Evolutionary conservation across 2,113 vertebrate genomes (phyloP).

Genomic region (Cranoglanis bouderius): DNA sequence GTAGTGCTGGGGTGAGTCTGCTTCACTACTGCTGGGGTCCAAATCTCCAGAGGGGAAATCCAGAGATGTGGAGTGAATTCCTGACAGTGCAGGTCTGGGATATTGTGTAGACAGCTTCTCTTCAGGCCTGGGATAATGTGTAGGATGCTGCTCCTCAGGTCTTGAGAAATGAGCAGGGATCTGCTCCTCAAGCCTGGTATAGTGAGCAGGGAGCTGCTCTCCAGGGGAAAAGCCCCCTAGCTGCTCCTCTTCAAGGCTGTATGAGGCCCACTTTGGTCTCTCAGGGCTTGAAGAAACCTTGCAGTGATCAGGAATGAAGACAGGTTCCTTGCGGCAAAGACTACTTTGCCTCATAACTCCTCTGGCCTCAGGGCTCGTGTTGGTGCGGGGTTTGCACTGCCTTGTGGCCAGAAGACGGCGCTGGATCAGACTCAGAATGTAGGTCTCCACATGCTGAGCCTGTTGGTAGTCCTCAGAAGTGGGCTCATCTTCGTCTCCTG

Average conservation of each 20-base stretch:
- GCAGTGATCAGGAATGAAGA: slow-evolving; percentile 55
- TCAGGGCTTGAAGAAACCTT: slow-evolving; percentile 60
- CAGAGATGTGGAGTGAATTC: slow-evolving; percentile 45
- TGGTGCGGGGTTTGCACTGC: slow-evolving; percentile 77
- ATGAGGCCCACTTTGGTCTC: slow-evolving; percentile 50
- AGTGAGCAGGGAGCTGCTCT: slow-evolving; percentile 40
- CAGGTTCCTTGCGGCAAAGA: slow-evolving; percentile 70
- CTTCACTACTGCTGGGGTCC: slow-evolving; percentile 65
- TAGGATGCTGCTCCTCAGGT: slow-evolving; percentile 37
- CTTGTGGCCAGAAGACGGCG: slow-evolving; percentile 69
- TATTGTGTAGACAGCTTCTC: slow-evolving; percentile 37
- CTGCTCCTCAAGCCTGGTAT: neutral
- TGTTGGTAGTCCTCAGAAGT: slow-evolving; percentile 60
- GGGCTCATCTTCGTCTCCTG: slow-evolving; percentile 46
- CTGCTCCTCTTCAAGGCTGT: slow-evolving; percentile 54
- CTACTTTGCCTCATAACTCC: slow-evolving; percentile 73
- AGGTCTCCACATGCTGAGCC: slow-evolving; percentile 75
- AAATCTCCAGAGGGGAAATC: slow-evolving; percentile 59
- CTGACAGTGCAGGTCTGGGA: slow-evolving; percentile 19
- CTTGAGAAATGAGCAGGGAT: slow-evolving; percentile 53
- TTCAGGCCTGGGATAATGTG: slow-evolving; percentile 53
- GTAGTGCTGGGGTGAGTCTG: slow-evolving; percentile 63
- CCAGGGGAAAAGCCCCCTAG: slow-evolving; percentile 47
- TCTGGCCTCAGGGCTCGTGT: slow-evolving; percentile 66
- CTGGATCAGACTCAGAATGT: slow-evolving; percentile 80